Evolutionary conservation across 2,797 vertebrate genomes (phyloP).

Genomic region (Fringilla coelebs): DNA sequence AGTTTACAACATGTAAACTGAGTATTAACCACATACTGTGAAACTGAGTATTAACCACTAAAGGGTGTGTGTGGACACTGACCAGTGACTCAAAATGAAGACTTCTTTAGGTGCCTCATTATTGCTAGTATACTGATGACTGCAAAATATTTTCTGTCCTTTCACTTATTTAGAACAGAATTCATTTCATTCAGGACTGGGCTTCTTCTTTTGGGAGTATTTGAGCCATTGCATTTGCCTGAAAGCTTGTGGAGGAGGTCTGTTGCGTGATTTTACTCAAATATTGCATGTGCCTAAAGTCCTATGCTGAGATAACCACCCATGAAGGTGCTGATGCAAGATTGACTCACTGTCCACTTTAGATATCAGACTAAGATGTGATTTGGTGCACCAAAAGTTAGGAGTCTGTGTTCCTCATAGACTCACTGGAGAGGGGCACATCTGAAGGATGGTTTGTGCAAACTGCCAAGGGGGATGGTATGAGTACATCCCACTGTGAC

Average conservation of each 20-base stretch:
- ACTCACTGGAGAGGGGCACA: not conserved
- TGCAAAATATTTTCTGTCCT: not conserved
- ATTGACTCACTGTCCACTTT: not conserved
- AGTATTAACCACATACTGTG: not conserved
- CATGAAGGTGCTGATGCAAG: not conserved
- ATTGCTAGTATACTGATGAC: not conserved
- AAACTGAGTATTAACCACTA: not conserved
- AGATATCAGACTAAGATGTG: not conserved
- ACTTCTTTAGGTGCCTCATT: not conserved
- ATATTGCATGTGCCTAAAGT: not conserved
- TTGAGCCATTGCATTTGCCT: not conserved
- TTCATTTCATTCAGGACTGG: not conserved
- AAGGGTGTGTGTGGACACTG: not conserved
- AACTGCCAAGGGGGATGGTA: not conserved
- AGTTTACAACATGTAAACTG: not conserved
- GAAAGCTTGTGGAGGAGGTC: not conserved
- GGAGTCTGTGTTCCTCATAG: not conserved
- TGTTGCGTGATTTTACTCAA: not conserved
- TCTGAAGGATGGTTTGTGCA: not conserved
- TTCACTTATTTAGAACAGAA: not conserved
- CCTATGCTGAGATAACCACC: not conserved
- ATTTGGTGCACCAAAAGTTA: not conserved
- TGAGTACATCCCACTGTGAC: not conserved
- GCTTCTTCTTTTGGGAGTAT: not conserved
- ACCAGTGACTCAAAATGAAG: not conserved